Evolutionary conservation across 2,888 invertebrate genomes (phyloP), one percentile per base, ranked within the genome.

Genomic region (Abscondita cerata): DNA sequence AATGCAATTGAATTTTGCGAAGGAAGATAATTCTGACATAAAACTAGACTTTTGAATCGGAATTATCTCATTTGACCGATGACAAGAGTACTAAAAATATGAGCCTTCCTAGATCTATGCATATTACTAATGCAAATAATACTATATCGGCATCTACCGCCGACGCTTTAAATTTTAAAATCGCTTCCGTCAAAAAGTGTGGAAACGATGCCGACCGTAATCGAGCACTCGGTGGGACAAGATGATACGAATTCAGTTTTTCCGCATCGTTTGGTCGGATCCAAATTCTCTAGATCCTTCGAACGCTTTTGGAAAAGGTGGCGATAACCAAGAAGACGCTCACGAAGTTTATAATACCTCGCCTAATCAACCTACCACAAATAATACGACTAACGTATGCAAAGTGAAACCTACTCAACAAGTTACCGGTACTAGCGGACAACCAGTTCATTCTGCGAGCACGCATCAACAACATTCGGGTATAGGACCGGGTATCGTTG

Each of bases 11-110:
- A 83, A 87, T 0, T 92, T 91, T 73, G 87, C 87, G 70, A 81
- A 85, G 59, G 93, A 93, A 77, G 92, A 93, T 74, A 89, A 87
- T 18, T 89, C 89, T 19, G 95, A 95, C 75, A 93, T 96, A 87
- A 95, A 95, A 80, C 83, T 96, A 57, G 95, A 95, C 79, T 96
- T 96, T 78, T 96, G 94, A 95, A 75, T 89, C 92, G 13, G 93
- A 92, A 72, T 84, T 94, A 52, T 87, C 87, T 12, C 90, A 88
- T 76, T 82, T 91, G 44, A 87, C 90, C 1, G 91, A 90, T 54
- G 91, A 91, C 68, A 91, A 91, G 75, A 81, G 82, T 5, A 79
- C 84, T 34, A 85, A 85, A 69, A 82, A 80, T 68, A 73, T 84
- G 51, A 79, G 78, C 44, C 76, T 88, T 72, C 84, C 87, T n/a